These are phyloP conservation scores for Poeciliopsis infans DNA, from an alignment of 2,797 vertebrate species.

Conservation along the genomic window DNA sequence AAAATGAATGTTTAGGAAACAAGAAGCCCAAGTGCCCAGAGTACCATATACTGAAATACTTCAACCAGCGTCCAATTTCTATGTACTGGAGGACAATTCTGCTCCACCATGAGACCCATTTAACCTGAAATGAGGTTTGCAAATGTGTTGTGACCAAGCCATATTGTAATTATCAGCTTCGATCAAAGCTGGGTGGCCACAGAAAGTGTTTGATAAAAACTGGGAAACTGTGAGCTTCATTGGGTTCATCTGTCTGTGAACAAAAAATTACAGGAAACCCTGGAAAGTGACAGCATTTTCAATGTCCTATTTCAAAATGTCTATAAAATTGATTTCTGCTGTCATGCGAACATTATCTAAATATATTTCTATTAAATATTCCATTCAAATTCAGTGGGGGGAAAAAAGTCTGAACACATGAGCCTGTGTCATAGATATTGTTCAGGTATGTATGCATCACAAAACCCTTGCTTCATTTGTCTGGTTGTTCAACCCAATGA, in stretches of 20 bases:
- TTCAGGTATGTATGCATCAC: slow-evolving; percentile 37
- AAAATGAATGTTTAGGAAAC: not conserved
- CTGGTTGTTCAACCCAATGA: slow-evolving; percentile 22
- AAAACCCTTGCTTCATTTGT: slow-evolving; percentile 26
- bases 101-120: not conserved
- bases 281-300: not conserved
- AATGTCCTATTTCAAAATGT: not conserved
- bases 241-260: not conserved
- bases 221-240: not conserved
- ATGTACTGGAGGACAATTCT: not conserved
- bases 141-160: not conserved
- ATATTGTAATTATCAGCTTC: no score
- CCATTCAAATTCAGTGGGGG: slow-evolving; percentile 17
- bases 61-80: not conserved
- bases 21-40: not conserved
- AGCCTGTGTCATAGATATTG: slow-evolving; percentile 13
- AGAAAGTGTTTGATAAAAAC: not conserved
- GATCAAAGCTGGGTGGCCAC: not conserved
- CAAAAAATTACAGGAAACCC: not conserved
- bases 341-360: slow-evolving; percentile 7
- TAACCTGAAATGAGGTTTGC: not conserved
- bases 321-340: not conserved
- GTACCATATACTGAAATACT: not conserved
- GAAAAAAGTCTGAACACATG: not conserved
- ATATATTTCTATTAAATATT: slow-evolving; percentile 39